Base-by-base conservation (phyloP, 2,797 vertebrate genomes). In the Chloroceryle amazona region DNA sequence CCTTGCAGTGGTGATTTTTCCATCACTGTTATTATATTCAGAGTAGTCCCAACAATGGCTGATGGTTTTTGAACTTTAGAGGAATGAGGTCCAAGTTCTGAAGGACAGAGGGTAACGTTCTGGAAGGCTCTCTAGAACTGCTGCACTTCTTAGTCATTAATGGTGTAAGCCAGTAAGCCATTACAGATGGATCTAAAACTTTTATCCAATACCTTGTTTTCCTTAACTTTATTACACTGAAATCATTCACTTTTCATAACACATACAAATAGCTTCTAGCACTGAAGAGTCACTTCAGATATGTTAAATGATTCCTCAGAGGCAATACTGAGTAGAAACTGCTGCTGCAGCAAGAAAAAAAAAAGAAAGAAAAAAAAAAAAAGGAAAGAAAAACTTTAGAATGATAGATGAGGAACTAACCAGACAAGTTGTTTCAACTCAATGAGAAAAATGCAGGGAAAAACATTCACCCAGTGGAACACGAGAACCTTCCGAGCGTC, bases 401-500 rank as follows among this genome's bases (percentile, higher is more conserved):
- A 25, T 46, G 49, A 80, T 8, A 84, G 55, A 73, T 66, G 47
- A 90, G 39, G 66, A 87, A 83, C 87, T 54, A 89, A 89, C 42
- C 57, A 66, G 46, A 79, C 10, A 75, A 66, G 70, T 55, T 96
- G 66, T 72, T 88, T 86, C 41, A 87, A 83, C 37, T 81, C 67
- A 22, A 18, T 1, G 0, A 83, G 51, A 89, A 90, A 70, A 33
- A 82, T 8, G 31, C 20, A 73, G 26, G 26, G 41, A 82, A 95
- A 97, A 90, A 37, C 11, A 93, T 49, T 22, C 96, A 83, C 26
- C 31, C 74, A 80, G 28, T 33, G 85, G 62, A 97, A 92, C 71
- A 91, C 1, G 12, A 61, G 52, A 93, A 46, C 15, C 86, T 71
- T 78, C 41, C 58, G 44, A 47, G 72, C 23, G 57, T 68, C 72